A percentile compares a stretch with the other conserved stretches of the same genome.
Evolutionary conservation across 37 sponge, comb jelly and placozoan species (phyloP).

Genomic region (Corticium candelabrum): DNA sequence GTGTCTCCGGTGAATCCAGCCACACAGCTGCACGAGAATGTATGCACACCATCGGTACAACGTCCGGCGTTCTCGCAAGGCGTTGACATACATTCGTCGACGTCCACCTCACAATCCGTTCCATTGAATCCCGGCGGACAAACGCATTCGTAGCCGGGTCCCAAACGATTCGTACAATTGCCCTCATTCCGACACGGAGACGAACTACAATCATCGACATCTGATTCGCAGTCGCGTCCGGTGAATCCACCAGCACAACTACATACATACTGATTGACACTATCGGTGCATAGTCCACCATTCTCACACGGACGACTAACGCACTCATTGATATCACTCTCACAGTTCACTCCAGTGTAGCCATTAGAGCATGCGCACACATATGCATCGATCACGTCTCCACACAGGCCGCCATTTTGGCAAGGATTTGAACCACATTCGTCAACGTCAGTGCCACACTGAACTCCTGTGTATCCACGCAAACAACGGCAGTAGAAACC

Average conservation of each 20-base stretch:
- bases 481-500: no score
- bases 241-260: no score
- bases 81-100: no score
- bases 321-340: constrained; percentile 9
- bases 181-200: constrained; percentile 6
- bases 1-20: no score
- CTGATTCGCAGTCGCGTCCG: constrained; percentile 2
- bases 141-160: no score
- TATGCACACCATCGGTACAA: not conserved
- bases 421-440: no score
- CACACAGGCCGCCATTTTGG: constrained; percentile 30
- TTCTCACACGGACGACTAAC: constrained; percentile 7
- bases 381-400: constrained; percentile 22
- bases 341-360: constrained; percentile 42
- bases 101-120: no score
- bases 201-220: not conserved
- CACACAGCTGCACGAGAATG: no score
- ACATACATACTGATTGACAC: constrained; percentile 9
- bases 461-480: no score
- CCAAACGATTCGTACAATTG: no score
- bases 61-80: not conserved
- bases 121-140: no score
- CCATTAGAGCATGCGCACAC: constrained; percentile 18
- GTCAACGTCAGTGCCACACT: no score
- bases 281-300: constrained; percentile 9